Evolutionary conservation across 2,113 vertebrate genomes (phyloP).

Genomic region (Chrysochloris asiatica): DNA sequence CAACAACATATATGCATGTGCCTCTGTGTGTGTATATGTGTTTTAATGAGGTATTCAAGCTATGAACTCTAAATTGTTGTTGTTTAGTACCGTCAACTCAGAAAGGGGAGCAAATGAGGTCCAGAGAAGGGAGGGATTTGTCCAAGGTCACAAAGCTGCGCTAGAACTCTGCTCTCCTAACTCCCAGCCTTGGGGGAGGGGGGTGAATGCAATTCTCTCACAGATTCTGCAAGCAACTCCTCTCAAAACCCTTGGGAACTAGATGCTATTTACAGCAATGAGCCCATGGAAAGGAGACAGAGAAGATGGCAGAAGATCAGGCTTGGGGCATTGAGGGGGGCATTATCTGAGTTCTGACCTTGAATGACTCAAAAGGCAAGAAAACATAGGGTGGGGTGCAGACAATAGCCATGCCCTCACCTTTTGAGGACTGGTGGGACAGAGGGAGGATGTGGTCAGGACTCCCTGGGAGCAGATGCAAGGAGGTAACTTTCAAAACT

Average conservation of each 20-base stretch:
- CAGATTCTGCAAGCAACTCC: not conserved
- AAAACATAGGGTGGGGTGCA: not conserved
- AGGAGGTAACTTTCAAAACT: not conserved
- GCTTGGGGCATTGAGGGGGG: not conserved
- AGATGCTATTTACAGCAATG: not conserved
- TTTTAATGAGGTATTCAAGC: too few species aligned
- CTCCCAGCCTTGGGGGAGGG: not conserved
- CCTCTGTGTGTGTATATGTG: too few species aligned
- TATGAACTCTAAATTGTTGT: too few species aligned
- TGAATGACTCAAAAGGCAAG: not conserved
- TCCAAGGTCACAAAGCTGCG: not conserved
- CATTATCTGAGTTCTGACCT: not conserved
- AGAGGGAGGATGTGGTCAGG: too few species aligned
- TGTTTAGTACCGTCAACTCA: not conserved
- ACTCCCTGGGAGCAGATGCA: not conserved
- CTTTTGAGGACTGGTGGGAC: not conserved
- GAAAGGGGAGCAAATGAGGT: not conserved
- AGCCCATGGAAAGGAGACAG: not conserved
- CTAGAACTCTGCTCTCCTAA: not conserved
- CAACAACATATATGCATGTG: too few species aligned
- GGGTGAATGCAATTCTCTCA: not conserved
- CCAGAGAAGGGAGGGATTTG: not conserved
- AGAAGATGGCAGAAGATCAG: not conserved
- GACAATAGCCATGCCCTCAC: not conserved
- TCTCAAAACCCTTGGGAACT: not conserved